phyloP scores from a whole-genome alignment of 2,113 vertebrate genomes.

The Meriones unguiculatus region DNA sequence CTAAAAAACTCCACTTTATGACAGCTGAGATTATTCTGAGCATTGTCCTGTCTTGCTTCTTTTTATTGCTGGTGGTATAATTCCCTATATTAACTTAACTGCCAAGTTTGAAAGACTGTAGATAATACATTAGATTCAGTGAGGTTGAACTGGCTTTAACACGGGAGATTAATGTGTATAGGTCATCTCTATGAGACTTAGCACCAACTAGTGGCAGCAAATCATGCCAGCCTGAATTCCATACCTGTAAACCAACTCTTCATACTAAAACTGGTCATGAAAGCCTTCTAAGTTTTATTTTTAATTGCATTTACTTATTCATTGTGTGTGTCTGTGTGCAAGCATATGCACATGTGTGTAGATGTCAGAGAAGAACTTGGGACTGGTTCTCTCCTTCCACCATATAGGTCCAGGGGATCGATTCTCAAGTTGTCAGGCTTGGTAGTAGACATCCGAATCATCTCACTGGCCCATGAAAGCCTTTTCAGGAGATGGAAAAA shows the following conservation, averaged over 20 bases:
- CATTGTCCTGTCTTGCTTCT: conserved; percentile 55
- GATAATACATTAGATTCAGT: conserved; percentile 19
- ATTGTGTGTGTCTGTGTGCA: neutral
- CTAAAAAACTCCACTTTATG: conserved; percentile 27
- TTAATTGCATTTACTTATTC: no score
- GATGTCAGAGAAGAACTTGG: neutral
- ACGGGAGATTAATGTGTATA: neutral
- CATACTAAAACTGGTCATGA: neutral
- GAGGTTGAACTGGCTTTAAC: conserved; percentile 14
- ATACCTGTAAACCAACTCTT: neutral
- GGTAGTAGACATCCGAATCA: neutral
- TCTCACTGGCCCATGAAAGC: neutral
- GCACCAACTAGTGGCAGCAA: neutral
- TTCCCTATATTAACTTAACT: conserved; percentile 64
- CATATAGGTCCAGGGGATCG: neutral
- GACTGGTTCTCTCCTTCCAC: neutral
- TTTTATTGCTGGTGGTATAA: conserved; percentile 66
- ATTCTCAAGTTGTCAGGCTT: neutral
- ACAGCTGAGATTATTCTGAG: conserved; percentile 64
- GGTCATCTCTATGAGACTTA: conserved; percentile 38
- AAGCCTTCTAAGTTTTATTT: conserved; percentile 3
- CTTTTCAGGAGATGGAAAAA: conserved; percentile 19
- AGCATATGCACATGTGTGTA: neutral
- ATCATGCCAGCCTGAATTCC: neutral
- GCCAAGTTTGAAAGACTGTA: conserved; percentile 72